Evolutionary conservation across 1,140 invertebrate genomes (phyloP), one percentile per base, ranked within the genome.

Genomic region (Euglossa dilemma): DNA sequence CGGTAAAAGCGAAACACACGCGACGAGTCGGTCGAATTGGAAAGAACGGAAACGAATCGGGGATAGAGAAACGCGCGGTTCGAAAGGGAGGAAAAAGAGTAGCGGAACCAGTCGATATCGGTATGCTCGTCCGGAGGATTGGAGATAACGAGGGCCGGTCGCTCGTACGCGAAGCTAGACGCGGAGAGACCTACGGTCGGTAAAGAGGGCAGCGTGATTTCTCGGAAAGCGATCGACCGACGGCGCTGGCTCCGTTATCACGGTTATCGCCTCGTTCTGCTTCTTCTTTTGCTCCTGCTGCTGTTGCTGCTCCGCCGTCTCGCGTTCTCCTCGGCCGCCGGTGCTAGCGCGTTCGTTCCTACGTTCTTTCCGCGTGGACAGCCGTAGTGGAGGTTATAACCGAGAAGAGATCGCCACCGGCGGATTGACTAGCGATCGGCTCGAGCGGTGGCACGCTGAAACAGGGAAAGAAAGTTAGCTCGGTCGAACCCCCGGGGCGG

Each of bases 401-500:
- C 73, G 93, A 92, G 43, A 89, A 88, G 25, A 92, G 80, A 80
- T 93, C 93, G 50, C 87, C 84, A 18, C 83, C 83, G 20, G 36
- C 36, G 36, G 91, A 71, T 86, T 91, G 91, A 91, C 90, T 94
- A 91, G 84, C 92, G 71, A 92, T 92, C 87, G 93, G 92, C 88
- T 94, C 93, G 92, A 94, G 85, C 74, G 93, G 93, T 87, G 93
- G 93, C 81, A 94, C 93, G 81, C 94, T 94, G 80, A 57, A 93
- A 93, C 16, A 28, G 36, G 36, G 18, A 57, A 50, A 14, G 14
- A 9, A n/a, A n/a, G n/a, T n/a, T n/a, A n/a, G n/a, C n/a, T n/a
- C n/a, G n/a, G n/a, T n/a, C n/a, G n/a, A n/a, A n/a, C n/a, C n/a
- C n/a, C n/a, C n/a, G n/a, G n/a, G n/a, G n/a, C n/a, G n/a, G n/a